phyloP scores from a whole-genome alignment of 2,888 invertebrate species.

The Ormyrus pomaceus region DNA sequence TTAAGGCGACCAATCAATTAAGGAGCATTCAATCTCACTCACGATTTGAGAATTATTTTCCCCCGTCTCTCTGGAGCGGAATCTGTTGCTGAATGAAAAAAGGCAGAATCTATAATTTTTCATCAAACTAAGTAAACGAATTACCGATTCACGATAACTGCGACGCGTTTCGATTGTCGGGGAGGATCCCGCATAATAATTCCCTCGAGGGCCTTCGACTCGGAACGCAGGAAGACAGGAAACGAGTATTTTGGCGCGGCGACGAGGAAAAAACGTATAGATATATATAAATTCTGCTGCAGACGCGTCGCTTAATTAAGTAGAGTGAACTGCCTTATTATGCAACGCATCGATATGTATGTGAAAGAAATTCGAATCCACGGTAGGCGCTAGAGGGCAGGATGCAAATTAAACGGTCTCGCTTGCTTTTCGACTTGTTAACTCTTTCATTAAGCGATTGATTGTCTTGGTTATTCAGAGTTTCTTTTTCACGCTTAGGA shows the following conservation, averaged over 20 bases:
- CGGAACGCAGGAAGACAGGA: not conserved
- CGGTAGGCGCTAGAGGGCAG: not conserved
- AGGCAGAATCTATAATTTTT: conserved; percentile 46
- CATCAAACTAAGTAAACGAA: conserved; percentile 47
- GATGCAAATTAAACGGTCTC: conserved; percentile 17
- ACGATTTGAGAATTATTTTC: conserved; percentile 18
- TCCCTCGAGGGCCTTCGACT: not conserved
- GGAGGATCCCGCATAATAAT: not conserved
- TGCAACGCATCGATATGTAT: conserved; percentile 16
- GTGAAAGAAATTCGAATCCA: conserved; percentile 27
- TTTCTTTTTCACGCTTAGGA: too few relatives aligned
- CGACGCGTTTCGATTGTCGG: conserved; percentile 11
- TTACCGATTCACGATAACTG: conserved; percentile 30
- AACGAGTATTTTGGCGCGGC: conserved; percentile 29
- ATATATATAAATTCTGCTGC: not conserved
- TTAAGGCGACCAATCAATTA: not conserved
- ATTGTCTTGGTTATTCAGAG: too few relatives aligned
- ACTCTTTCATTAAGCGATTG: not conserved
- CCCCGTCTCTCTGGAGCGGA: not conserved
- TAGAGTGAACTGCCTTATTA: conserved; percentile 41
- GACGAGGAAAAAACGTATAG: not conserved
- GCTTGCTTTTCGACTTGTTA: conserved; percentile 1
- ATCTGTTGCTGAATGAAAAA: conserved; percentile 11
- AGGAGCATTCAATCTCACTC: conserved; percentile 13
- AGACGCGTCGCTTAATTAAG: conserved; percentile 36